phyloP scores from a whole-genome alignment of 2,113 vertebrate genomes.

The Psammodynastes pulverulentus region DNA sequence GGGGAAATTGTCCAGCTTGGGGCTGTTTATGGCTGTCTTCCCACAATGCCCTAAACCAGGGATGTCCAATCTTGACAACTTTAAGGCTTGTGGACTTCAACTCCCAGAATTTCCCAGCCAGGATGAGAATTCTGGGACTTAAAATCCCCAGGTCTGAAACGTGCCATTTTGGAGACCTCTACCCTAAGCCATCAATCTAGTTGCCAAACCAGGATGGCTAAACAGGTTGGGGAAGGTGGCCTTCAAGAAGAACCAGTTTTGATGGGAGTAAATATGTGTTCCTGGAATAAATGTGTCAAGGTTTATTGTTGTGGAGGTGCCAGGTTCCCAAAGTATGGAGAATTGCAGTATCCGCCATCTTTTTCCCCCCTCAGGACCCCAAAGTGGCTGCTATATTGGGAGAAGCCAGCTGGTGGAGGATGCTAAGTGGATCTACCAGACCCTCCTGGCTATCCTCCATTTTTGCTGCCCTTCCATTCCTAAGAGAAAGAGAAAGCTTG shows the following conservation, averaged over 20 bases:
- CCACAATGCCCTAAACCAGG: not conserved
- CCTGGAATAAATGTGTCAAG: not conserved
- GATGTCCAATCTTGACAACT: not conserved
- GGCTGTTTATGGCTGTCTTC: fast-evolving
- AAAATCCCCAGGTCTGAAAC: not conserved
- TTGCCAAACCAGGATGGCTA: not conserved
- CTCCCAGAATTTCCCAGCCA: not conserved
- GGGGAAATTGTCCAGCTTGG: fast-evolving
- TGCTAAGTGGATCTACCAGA: not conserved
- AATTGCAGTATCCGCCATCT: not conserved
- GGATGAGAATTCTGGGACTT: not conserved
- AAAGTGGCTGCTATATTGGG: not conserved
- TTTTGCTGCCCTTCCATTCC: not conserved
- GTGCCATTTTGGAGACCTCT: not conserved
- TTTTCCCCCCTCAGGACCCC: fast-evolving
- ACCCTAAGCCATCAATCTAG: not conserved
- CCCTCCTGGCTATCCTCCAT: not conserved
- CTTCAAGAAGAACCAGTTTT: not conserved
- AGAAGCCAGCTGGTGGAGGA: not conserved
- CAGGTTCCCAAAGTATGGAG: not conserved
- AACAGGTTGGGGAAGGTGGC: not conserved
- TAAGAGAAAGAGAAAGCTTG: not conserved
- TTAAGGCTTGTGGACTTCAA: not conserved
- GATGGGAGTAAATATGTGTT: not conserved
- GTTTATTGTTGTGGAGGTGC: not conserved